A percentile compares a stretch with the other conserved stretches of the same genome.
Evolutionary conservation across 2,797 vertebrate genomes (phyloP).

Genomic region (Eurystomus glaucurus): DNA sequence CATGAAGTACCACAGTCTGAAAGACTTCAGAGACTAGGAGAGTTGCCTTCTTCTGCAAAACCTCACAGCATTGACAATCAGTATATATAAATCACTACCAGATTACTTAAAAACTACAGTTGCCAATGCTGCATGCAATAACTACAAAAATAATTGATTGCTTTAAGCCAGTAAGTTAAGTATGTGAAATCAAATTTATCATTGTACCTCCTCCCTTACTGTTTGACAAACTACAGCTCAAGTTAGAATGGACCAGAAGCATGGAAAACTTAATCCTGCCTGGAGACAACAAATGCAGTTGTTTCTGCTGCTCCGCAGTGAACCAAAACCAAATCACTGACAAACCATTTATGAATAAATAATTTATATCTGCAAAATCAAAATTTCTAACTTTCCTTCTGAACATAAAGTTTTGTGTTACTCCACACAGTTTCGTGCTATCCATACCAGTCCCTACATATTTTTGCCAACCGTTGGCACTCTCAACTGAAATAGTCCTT

Average conservation of each 20-base stretch:
- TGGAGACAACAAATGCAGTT: background rate
- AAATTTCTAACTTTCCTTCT: background rate
- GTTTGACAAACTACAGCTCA: background rate
- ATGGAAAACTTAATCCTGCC: background rate
- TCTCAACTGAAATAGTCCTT: background rate
- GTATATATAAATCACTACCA: background rate
- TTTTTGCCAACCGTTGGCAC: background rate
- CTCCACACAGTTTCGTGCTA: rapidly evolving
- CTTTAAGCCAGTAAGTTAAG: background rate
- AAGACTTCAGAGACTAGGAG: background rate
- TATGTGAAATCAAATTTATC: rapidly evolving
- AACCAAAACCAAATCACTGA: background rate
- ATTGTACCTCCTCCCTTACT: rapidly evolving
- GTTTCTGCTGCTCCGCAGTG: background rate
- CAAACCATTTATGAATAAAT: background rate
- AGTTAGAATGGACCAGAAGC: background rate
- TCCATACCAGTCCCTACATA: rapidly evolving
- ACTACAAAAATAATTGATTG: background rate
- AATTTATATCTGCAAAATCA: background rate
- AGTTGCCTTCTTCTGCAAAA: background rate
- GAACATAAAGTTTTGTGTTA: background rate
- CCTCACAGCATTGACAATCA: background rate
- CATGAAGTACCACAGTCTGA: background rate
- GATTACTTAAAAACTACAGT: background rate
- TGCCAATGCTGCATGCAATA: background rate